Percentiles rank a stretch among this genome's conserved stretches.
These are phyloP conservation scores for Oostethus manadensis DNA, from an alignment of 2,113 vertebrate species.

Conservation along the genomic window DNA sequence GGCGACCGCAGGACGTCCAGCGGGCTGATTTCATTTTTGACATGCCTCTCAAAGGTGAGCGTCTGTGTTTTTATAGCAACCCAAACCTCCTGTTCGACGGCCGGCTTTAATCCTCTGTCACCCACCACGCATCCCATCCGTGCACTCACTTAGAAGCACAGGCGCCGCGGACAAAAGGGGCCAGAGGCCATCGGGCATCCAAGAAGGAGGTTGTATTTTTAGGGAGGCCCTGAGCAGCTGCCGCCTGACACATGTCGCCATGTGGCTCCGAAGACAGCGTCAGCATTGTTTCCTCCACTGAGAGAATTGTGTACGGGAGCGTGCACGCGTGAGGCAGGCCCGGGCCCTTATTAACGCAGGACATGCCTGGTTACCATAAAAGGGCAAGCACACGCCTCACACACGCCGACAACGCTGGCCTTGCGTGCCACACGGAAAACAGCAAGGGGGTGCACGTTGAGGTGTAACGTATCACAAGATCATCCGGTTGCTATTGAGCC, in stretches of 20 bases:
- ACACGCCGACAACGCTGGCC: constrained; percentile 56
- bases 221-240: constrained; percentile 68
- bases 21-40: constrained; percentile 45
- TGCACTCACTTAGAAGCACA: constrained; percentile 62
- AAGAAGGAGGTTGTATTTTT: constrained; percentile 64
- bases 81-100: constrained; percentile 50
- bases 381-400: constrained; percentile 60
- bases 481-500: constrained; percentile 48
- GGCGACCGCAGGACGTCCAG: constrained; percentile 25
- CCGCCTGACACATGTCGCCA: constrained; percentile 67
- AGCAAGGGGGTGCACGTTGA: constrained; percentile 43
- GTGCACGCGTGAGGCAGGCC: constrained; percentile 6
- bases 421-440: constrained; percentile 46
- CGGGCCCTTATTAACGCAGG: constrained; percentile 35
- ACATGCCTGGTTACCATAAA: constrained; percentile 54
- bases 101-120: constrained; percentile 66
- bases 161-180: constrained; percentile 68
- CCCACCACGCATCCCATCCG: constrained; percentile 65
- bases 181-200: constrained; percentile 47
- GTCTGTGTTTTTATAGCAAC: constrained; percentile 71
- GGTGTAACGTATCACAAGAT: constrained; percentile 49
- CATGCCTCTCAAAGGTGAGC: constrained; percentile 65
- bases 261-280: constrained; percentile 63
- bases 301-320: constrained; percentile 37
- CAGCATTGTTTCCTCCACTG: constrained; percentile 67